Evolutionary conservation across 2,888 invertebrate genomes (phyloP).

Genomic region (Chesias legatella): DNA sequence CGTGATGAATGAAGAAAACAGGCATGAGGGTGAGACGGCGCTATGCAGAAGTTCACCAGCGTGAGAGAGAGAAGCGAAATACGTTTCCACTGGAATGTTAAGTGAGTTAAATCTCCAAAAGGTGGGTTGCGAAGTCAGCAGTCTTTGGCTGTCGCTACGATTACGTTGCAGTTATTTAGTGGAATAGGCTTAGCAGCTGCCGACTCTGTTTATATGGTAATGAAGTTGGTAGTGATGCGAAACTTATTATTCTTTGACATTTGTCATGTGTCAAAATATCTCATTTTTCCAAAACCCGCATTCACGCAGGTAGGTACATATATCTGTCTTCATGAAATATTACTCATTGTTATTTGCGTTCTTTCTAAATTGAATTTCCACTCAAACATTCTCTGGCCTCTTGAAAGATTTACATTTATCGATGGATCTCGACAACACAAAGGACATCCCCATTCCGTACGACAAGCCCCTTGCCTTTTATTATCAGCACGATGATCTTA

Average conservation of each 20-base stretch:
- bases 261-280: no score
- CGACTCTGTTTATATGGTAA: constrained; percentile 54
- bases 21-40: constrained; percentile 40
- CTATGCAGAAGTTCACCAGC: constrained; percentile 36
- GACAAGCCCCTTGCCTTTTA: constrained; percentile 20
- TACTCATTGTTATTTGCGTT: no score
- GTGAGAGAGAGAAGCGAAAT: constrained; percentile 50
- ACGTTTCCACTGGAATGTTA: constrained; percentile 65
- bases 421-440: constrained; percentile 8
- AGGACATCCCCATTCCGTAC: constrained; percentile 12
- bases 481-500: constrained; percentile 66
- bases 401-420: constrained; percentile 5
- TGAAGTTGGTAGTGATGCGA: constrained; percentile 40
- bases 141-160: constrained; percentile 31
- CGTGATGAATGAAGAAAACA: constrained; percentile 49
- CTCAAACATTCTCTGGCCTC: no score
- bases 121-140: constrained; percentile 65
- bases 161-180: constrained; percentile 20
- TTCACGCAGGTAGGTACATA: no score
- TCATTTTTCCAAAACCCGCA: no score
- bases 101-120: constrained; percentile 75
- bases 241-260: no score
- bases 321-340: no score
- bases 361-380: neutral
- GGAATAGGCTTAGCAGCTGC: constrained; percentile 15